Evolutionary conservation across 2,888 invertebrate species (phyloP), one percentile per base, ranked within the genome.

Genomic region (Blastobasis adustella): DNA sequence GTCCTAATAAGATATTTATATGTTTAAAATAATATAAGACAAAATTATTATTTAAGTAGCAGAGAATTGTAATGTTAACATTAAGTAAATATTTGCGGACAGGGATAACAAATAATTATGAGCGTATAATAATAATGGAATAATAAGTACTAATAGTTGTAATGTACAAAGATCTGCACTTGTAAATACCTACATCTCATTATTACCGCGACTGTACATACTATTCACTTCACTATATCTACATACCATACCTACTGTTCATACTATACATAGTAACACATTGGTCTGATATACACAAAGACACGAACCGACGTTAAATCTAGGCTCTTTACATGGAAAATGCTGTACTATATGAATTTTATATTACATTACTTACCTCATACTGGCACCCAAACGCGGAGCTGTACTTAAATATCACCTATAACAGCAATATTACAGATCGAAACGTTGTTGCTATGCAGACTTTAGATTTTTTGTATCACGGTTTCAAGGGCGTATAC

Each of bases 361-460:
- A 57, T 46, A 43, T 52, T 37, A 57, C 47, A 54, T 58, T 47
- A 75, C 82, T 79, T 59, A 86, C 86, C 77, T 73, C 78, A 74
- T 67, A 72, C 75, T 78, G 71, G 75, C 75, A 81, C 77, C 71
- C 62, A 68, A 65, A 58, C 64, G 65, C 60, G 61, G 58, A 65
- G 69, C 56, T 69, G 59, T 55, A 63, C 64, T 57, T 57, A 64
- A 23, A 69, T 71, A 71, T 71, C 66, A 70, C 66, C 66, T 65
- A 65, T 71, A 79, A 73, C 73, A 76, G 63, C 71, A 73, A 71
- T 69, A 74, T 64, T 69, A 75, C 57, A 65, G 68, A 71, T 73
- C 68, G 67, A 75, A 80, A 69, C 71, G 72, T 79, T 87, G 87
- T 87, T 87, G 85, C 87, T 86, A 87, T 82, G 87, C 87, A 81